These are phyloP conservation scores for Chaitophorus viminalis DNA, from an alignment of 2,888 invertebrate species.

Conservation along the genomic window DNA sequence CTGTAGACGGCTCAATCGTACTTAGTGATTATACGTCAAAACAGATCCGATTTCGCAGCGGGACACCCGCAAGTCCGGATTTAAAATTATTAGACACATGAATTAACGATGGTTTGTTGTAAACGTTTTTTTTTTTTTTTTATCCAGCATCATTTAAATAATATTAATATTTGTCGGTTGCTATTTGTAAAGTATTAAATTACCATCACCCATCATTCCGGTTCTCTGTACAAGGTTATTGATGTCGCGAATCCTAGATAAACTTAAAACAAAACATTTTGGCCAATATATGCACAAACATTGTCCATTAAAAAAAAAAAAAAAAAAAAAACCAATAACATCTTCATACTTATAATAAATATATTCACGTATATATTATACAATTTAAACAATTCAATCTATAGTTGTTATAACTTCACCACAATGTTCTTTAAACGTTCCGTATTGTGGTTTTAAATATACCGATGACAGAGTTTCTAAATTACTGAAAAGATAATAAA, in stretches of 20 bases:
- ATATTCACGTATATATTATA: background rate
- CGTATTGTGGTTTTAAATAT: background rate
- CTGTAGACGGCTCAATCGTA: slow-evolving; percentile 52
- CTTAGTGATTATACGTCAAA: slow-evolving; percentile 43
- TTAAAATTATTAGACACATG: slow-evolving; percentile 41
- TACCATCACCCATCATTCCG: slow-evolving; percentile 28
- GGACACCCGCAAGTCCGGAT: slow-evolving; percentile 29
- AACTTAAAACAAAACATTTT: background rate
- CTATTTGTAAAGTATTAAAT: slow-evolving; percentile 46
- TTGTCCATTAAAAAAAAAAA: background rate
- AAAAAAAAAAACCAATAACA: background rate
- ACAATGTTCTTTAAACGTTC: background rate
- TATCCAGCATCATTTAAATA: slow-evolving; percentile 27
- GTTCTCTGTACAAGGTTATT: slow-evolving; percentile 9
- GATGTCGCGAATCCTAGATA: background rate
- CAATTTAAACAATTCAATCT: too few species aligned
- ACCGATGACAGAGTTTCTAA: too few species aligned
- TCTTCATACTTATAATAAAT: background rate
- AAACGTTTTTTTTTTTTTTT: slow-evolving; percentile 19
- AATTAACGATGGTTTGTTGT: slow-evolving; percentile 44
- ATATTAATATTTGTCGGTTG: slow-evolving; percentile 48
- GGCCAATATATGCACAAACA: background rate
- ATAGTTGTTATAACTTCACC: too few species aligned
- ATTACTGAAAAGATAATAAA: too few species aligned
- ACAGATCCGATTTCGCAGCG: slow-evolving; percentile 54